A percentile compares a stretch with the other conserved stretches of the same genome.
Conservation (phyloP, 1,140 invertebrate genomes). For the Drosophila seguyi region DNA sequence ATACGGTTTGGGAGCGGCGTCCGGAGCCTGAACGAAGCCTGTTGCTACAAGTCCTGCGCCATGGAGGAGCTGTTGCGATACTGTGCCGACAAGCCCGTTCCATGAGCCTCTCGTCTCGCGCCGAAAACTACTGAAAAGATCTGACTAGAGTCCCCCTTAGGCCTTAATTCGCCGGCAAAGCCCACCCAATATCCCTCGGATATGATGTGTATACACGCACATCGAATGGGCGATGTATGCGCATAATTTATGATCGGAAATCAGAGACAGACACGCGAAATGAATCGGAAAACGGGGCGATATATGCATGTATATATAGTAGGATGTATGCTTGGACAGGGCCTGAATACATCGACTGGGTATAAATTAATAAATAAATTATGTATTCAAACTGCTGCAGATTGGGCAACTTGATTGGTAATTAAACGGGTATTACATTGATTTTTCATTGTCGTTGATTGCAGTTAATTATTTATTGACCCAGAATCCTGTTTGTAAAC, state of each 20-base stretch:
- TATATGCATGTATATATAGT: slow-evolving; percentile 28
- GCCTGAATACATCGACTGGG: slow-evolving; percentile 27
- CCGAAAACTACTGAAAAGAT: not conserved
- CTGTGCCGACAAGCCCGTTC: slow-evolving; percentile 31
- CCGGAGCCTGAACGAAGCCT: slow-evolving; percentile 48
- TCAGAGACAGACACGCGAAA: slow-evolving; percentile 45
- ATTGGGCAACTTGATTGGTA: slow-evolving; percentile 40
- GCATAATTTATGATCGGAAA: slow-evolving; percentile 48
- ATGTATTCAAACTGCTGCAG: slow-evolving; percentile 51
- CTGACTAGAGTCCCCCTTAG: slow-evolving; percentile 9
- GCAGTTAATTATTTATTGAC: slow-evolving; percentile 44
- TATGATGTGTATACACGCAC: slow-evolving; percentile 13
- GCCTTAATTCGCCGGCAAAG: slow-evolving; percentile 14
- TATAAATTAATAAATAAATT: slow-evolving; percentile 56
- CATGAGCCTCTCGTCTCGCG: not conserved
- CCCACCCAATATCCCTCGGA: slow-evolving; percentile 21
- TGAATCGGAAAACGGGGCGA: slow-evolving; percentile 41
- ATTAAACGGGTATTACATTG: slow-evolving; percentile 38
- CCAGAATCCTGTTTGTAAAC: slow-evolving; percentile 10
- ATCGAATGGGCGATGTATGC: slow-evolving; percentile 30
- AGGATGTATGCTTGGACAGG: slow-evolving; percentile 19
- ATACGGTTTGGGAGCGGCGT: slow-evolving; percentile 29
- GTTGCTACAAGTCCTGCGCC: slow-evolving; percentile 47
- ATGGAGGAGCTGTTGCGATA: slow-evolving; percentile 32
- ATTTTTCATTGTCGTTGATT: slow-evolving; percentile 39